phyloP scores from a whole-genome alignment of 2,888 invertebrate species.

The Coleophora flavipennella region DNA sequence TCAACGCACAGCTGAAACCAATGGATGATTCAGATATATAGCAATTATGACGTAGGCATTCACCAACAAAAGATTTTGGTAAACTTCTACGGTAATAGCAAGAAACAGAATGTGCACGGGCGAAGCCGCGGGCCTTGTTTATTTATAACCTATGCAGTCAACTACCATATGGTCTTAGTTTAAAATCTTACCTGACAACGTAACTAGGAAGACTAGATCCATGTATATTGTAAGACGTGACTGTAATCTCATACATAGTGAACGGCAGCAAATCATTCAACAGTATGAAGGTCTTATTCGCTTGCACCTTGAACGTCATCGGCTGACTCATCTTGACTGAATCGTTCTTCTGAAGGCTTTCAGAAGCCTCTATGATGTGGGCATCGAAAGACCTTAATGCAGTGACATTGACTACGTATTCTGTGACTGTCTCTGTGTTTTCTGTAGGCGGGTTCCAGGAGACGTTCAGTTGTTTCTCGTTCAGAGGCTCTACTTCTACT shows the following conservation, averaged over 20 bases:
- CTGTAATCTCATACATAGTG: slow-evolving; percentile 87
- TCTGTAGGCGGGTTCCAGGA: slow-evolving; percentile 79
- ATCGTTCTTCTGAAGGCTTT: slow-evolving; percentile 43
- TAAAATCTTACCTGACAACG: slow-evolving; percentile 68
- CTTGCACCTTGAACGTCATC: slow-evolving; percentile 69
- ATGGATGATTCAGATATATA: too few relatives aligned
- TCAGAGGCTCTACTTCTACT: slow-evolving; percentile 80
- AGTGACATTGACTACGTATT: slow-evolving; percentile 82
- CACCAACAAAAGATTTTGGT: too few relatives aligned
- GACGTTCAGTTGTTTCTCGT: slow-evolving; percentile 80
- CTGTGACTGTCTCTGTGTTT: slow-evolving; percentile 75
- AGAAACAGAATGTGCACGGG: too few relatives aligned
- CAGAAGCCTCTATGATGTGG: slow-evolving; percentile 61
- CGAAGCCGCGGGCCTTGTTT: too few relatives aligned
- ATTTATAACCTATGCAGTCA: too few relatives aligned
- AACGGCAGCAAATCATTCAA: slow-evolving; percentile 79
- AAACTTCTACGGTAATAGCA: too few relatives aligned
- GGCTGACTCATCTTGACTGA: slow-evolving; percentile 31
- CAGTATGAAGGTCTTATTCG: slow-evolving; percentile 71
- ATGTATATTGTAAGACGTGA: slow-evolving; percentile 80
- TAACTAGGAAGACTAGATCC: slow-evolving; percentile 85
- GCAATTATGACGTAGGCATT: too few relatives aligned
- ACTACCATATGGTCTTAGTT: not conserved
- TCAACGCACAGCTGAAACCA: too few relatives aligned
- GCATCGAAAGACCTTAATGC: slow-evolving; percentile 79